Percentiles rank a stretch among this genome's conserved stretches.
Evolutionary conservation across 2,888 invertebrate genomes (phyloP).

Genomic region (Adelognathus sp.): DNA sequence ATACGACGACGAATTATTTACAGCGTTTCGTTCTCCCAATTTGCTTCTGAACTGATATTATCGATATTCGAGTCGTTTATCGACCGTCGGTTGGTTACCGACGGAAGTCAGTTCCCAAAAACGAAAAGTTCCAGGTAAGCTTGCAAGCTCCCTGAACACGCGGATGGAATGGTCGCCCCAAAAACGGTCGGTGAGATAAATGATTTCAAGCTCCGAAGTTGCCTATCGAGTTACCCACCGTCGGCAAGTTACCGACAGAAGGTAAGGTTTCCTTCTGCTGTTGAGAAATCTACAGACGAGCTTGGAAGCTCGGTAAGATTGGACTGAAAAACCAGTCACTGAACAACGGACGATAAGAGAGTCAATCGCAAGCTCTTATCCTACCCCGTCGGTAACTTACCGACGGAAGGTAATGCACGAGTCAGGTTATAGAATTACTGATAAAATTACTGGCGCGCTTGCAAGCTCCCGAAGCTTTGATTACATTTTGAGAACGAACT

Average conservation of each 20-base stretch:
- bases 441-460: neutral
- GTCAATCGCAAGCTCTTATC: too few relatives aligned
- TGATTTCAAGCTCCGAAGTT: too few relatives aligned
- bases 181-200: too few relatives aligned
- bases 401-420: neutral
- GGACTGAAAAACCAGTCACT: too few relatives aligned
- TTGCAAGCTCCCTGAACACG: too few relatives aligned
- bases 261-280: neutral
- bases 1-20: conserved; percentile 32
- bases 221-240: too few relatives aligned
- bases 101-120: too few relatives aligned
- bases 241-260: neutral
- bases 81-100: neutral
- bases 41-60: neutral
- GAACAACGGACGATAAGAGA: too few relatives aligned
- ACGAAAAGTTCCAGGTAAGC: too few relatives aligned
- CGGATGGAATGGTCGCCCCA: too few relatives aligned
- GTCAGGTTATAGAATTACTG: too few relatives aligned
- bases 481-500: neutral
- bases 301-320: neutral
- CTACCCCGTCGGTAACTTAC: conserved; percentile 4
- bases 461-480: neutral
- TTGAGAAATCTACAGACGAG: neutral
- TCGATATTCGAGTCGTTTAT: neutral
- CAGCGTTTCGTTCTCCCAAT: conserved; percentile 16